Percentiles rank a stretch among this genome's conserved stretches.
Conservation (phyloP, 2,113 vertebrate genomes). For the Bothrops jararaca region DNA sequence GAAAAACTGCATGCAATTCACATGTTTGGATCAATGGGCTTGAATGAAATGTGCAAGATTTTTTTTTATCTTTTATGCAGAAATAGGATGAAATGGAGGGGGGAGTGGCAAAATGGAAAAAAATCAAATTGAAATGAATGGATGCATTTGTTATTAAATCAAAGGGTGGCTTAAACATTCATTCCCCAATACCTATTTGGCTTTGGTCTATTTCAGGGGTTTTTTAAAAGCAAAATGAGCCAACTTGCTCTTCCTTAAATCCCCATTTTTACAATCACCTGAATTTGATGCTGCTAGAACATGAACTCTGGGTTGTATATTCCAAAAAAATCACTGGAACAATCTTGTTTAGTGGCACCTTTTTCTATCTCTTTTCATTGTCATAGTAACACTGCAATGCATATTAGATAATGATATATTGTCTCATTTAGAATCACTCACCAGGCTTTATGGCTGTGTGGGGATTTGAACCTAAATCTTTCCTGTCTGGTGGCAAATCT, state of each 20-base stretch:
- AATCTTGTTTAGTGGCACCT: background rate
- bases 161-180: background rate
- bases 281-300: background rate
- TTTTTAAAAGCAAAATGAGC: background rate
- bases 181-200: background rate
- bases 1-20: background rate
- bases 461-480: background rate
- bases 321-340: background rate
- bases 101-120: background rate
- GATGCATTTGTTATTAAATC: background rate
- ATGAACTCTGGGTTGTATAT: background rate
- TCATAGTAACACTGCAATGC: background rate
- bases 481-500: background rate
- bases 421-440: background rate
- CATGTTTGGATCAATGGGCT: background rate
- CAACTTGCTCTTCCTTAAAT: background rate
- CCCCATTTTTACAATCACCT: background rate
- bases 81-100: background rate
- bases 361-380: background rate
- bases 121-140: background rate
- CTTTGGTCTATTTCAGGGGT: background rate
- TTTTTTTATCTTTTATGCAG: background rate
- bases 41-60: background rate
- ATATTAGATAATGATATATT: background rate
- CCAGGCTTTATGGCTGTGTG: background rate